Base-by-base conservation (phyloP, 2,797 vertebrate genomes). In the Channallabes apus region DNA sequence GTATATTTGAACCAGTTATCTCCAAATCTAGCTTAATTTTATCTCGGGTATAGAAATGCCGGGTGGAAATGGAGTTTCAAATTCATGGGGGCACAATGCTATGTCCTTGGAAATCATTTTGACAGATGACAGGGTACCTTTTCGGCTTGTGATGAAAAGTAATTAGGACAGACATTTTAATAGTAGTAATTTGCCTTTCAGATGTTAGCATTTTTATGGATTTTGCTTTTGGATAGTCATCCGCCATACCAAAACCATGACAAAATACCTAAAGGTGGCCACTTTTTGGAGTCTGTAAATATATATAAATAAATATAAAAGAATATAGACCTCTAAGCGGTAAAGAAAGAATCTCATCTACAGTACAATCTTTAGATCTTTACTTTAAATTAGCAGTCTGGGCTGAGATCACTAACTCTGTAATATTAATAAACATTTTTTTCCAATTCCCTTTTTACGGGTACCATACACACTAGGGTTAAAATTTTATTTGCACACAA, bases 401-500 rank as follows among this genome's bases (percentile, higher is more conserved):
- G 38, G 38, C 61, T 15, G 38, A 51, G n/a, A 51, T 67, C 17
- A 65, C 61, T 17, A 29, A 67, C 4, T 67, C 41, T 80, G 8
- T 22, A 54, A 65, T 51, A 54, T 67, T 29, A 67, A 67, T 80
- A 29, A 32, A 7, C 15, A 14, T 54, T 54, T 29, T 35, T 17
- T n/a, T 17, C 0, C 15, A 67, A n/a, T 46, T 51, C 24, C 14
- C 7, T 5, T 41, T 79, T 62, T 79, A n/a, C 0, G 77, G 38
- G 17, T 35, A 64, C 41, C 54, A 24, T 38, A 54, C 22, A 58
- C 80, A 38, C 18, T 35, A 58, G 76, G 14, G 67, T 72, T 20
- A 56, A 75, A 17, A 38, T 75, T 75, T 64, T 54, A 65, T 27
- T 62, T 80, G 54, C 75, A 69, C 56, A 41, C 64, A 61, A 85